Conservation (phyloP, 1,140 invertebrate species). For the Heliconius eleuchia region DNA sequence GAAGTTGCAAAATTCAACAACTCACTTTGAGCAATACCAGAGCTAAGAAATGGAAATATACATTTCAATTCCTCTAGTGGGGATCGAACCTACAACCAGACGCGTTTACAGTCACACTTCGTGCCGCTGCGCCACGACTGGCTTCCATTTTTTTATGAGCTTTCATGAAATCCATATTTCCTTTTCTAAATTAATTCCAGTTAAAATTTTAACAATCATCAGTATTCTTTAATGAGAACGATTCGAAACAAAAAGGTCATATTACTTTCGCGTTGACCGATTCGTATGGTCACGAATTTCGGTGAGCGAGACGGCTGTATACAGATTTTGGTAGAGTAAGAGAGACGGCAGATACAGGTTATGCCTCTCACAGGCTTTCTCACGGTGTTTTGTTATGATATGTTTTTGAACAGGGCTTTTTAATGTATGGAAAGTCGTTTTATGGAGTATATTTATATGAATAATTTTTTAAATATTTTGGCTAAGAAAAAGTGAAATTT, state of each 20-base stretch:
- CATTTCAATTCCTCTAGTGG: too few species aligned
- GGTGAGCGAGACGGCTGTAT: slow-evolving; percentile 42
- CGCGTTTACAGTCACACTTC: too few species aligned
- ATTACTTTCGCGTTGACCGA: slow-evolving; percentile 49
- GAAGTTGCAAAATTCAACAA: too few species aligned
- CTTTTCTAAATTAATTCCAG: slow-evolving; percentile 2
- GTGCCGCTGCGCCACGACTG: too few species aligned
- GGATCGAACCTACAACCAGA: too few species aligned
- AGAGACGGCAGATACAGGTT: slow-evolving; percentile 39
- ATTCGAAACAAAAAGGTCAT: slow-evolving; percentile 25
- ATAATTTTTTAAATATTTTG: neutral
- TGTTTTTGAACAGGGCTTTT: slow-evolving; percentile 31
- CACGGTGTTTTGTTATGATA: slow-evolving; percentile 49
- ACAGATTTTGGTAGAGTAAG: slow-evolving; percentile 24
- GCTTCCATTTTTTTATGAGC: too few species aligned
- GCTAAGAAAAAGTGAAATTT: too few species aligned
- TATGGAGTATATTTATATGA: neutral
- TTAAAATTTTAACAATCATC: slow-evolving; percentile 24
- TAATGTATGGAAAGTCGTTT: neutral
- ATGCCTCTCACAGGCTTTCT: slow-evolving; percentile 51
- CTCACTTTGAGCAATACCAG: too few species aligned
- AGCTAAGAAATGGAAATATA: too few species aligned
- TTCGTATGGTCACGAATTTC: slow-evolving; percentile 66
- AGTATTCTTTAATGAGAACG: slow-evolving; percentile 29
- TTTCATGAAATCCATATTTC: neutral